Evolutionary conservation across 2,113 vertebrate species (phyloP), one percentile per base, ranked within the genome.

Genomic region (Limanda limanda): DNA sequence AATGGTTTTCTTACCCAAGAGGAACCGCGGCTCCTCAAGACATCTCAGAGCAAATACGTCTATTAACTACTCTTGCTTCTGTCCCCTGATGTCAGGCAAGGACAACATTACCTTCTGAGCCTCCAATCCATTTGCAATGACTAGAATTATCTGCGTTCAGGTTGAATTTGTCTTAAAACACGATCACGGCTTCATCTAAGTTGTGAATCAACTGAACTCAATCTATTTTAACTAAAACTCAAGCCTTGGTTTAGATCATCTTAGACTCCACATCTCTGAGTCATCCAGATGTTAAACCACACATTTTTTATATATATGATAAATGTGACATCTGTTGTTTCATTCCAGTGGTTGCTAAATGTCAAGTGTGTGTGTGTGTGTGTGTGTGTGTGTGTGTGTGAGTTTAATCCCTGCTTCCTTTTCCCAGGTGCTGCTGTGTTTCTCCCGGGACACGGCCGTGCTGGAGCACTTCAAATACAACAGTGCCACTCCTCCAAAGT

Each of bases 401-500:
- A 17, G 20, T 54, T 48, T 15, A 65, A 71, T 31, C 3, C 37
- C 40, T 64, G 55, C 79, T 55, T n/a, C n/a, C n/a, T 83, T 42
- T 82, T 68, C 51, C 68, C 91, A 99, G 98, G 96, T 99, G 40
- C 87, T 99, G 77, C 94, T 99, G 72, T 99, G 97, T 85, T 99
- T 99, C 89, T 99, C 97, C 68, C 92, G 98, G 66, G 98, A 99
- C 87, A 97, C 97, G 0, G 94, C 95, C 24, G 96, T 99, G 35
- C 78, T 98, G 92, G 93, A 96, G 68, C 97, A 99, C 91, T 99
- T 99, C 74, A 91, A 92, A 48, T 97, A 98, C 93, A 98, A 96
- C 87, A 98, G 97, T 61, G 98, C 98, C 76, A 96, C 96, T 60
- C 97, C 98, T 42, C 97, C 98, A 8, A 98, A 95, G 77, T 97